Conservation (phyloP, 1,140 invertebrate species). For the Habropoda laboriosa region DNA sequence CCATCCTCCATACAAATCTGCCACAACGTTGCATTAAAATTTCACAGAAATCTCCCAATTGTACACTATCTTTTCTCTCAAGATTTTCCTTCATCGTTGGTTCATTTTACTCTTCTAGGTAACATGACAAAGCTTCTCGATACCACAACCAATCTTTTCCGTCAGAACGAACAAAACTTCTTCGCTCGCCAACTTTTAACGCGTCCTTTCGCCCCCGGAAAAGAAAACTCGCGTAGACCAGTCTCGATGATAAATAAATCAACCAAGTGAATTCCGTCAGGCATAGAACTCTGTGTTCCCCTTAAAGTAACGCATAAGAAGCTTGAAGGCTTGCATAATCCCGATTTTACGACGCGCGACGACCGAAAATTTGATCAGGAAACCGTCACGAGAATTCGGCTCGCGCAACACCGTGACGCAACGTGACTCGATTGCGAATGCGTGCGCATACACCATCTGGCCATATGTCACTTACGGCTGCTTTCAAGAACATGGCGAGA, state of each 20-base stretch:
- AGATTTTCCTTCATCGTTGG: neutral
- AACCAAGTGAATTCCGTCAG: neutral
- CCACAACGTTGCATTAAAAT: no score
- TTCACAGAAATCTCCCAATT: neutral
- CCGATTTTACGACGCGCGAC: neutral
- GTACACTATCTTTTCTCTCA: neutral
- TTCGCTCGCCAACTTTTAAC: neutral
- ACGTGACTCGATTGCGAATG: conserved; percentile 4
- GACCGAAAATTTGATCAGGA: conserved; percentile 28
- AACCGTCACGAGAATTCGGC: conserved; percentile 2
- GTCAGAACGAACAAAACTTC: neutral
- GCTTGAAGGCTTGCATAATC: neutral
- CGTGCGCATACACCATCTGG: neutral
- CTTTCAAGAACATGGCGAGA: no score
- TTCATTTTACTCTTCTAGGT: neutral
- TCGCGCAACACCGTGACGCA: neutral
- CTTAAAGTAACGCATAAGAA: neutral
- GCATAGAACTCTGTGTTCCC: no score
- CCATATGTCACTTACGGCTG: no score
- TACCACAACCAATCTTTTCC: neutral
- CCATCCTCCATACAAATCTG: neutral
- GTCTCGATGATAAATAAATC: neutral
- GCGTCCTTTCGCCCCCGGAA: neutral
- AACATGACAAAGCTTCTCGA: neutral
- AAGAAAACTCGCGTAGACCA: neutral